Evolutionary conservation across 2,888 invertebrate genomes (phyloP).

Genomic region (Tipula unca): DNA sequence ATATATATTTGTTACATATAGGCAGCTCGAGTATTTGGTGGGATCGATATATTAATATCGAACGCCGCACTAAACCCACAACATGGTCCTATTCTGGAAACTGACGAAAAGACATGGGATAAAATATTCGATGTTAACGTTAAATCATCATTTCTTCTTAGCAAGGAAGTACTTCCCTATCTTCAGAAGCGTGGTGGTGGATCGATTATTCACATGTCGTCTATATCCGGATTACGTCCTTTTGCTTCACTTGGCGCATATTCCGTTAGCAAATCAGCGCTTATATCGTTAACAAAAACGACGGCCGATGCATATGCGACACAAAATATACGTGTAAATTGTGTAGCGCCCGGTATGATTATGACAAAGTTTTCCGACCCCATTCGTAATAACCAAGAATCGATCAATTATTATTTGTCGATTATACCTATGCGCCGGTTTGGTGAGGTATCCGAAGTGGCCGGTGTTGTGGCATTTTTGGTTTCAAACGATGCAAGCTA

Average conservation of each 20-base stretch:
- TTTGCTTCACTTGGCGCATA: slow-evolving; percentile 63
- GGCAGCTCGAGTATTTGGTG: slow-evolving; percentile 67
- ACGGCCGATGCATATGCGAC: slow-evolving; percentile 65
- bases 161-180: slow-evolving; percentile 78
- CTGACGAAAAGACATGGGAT: slow-evolving; percentile 81
- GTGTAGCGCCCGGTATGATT: slow-evolving; percentile 86
- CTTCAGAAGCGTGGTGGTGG: slow-evolving; percentile 70
- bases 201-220: slow-evolving; percentile 79
- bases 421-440: slow-evolving; percentile 34
- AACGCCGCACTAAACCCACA: slow-evolving; percentile 90
- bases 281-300: slow-evolving; percentile 80
- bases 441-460: slow-evolving; percentile 67
- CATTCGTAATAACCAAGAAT: slow-evolving; percentile 49
- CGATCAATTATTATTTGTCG: slow-evolving; percentile 43
- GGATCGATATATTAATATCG: slow-evolving; percentile 86
- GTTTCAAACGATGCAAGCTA: slow-evolving; percentile 53
- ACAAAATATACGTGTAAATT: slow-evolving; percentile 87
- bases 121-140: slow-evolving; percentile 96
- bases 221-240: slow-evolving; percentile 75
- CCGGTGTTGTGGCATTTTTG: slow-evolving; percentile 69
- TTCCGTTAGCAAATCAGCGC: slow-evolving; percentile 86
- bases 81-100: slow-evolving; percentile 70
- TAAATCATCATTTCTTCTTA: slow-evolving; percentile 73
- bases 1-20: slow-evolving; percentile 39
- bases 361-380: slow-evolving; percentile 78